These are phyloP conservation scores for Craniophora ligustri DNA, from an alignment of 2,888 invertebrate genomes.

Conservation along the genomic window DNA sequence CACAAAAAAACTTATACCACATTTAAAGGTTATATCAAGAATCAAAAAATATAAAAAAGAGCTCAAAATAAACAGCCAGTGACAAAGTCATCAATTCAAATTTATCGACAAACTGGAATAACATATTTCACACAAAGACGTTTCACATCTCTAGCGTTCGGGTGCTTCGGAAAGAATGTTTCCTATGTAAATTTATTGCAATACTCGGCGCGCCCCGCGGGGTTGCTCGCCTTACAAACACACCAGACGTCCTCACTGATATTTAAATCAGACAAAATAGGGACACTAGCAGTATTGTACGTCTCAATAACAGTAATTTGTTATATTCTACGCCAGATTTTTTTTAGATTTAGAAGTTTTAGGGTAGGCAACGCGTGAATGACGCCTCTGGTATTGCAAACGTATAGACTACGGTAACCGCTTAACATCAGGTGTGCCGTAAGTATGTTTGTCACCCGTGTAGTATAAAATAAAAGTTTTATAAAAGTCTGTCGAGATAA, in stretches of 20 bases:
- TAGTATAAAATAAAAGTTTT: conserved; percentile 20
- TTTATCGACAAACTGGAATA: conserved; percentile 13
- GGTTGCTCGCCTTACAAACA: conserved; percentile 41
- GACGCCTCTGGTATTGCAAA: too few relatives aligned
- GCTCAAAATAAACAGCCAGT: too few relatives aligned
- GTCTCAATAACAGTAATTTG: conserved; percentile 40
- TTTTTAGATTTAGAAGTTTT: too few relatives aligned
- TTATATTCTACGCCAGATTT: conserved; percentile 35
- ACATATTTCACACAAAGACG: not conserved
- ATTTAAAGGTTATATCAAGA: too few relatives aligned
- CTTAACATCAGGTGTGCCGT: too few relatives aligned
- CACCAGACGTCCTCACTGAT: conserved; percentile 38
- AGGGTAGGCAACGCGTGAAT: too few relatives aligned
- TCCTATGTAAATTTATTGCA: conserved; percentile 55
- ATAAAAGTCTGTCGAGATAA: conserved; percentile 2
- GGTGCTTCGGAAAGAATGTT: conserved; percentile 35
- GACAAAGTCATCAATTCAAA: too few relatives aligned
- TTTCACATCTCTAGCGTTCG: conserved; percentile 17
- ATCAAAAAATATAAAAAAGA: too few relatives aligned
- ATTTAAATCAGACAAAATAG: conserved; percentile 54
- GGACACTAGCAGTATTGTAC: conserved; percentile 41
- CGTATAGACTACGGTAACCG: too few relatives aligned
- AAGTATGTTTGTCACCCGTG: too few relatives aligned
- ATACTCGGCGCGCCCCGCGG: conserved; percentile 34
- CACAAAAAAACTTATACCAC: too few relatives aligned